Evolutionary conservation across 2,797 vertebrate genomes (phyloP).

Genomic region (Tapera naevia): DNA sequence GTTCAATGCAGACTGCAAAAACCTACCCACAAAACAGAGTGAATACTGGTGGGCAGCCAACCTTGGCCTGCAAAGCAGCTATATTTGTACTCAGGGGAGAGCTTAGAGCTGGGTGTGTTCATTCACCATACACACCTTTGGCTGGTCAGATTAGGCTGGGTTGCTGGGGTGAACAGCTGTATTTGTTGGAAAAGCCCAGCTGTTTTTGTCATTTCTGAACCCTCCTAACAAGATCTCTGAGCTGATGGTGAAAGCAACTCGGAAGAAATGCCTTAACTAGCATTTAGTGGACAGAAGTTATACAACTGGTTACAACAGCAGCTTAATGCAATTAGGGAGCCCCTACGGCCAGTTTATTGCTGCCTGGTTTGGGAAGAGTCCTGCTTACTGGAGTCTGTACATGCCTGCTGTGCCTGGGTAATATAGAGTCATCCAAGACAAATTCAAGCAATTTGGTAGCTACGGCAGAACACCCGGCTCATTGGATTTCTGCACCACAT

Average conservation of each 20-base stretch:
- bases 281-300: background rate
- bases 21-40: background rate
- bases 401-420: background rate
- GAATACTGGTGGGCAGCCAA: background rate
- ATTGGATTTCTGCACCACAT: accelerated
- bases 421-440: background rate
- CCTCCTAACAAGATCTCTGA: background rate
- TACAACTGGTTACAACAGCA: background rate
- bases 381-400: background rate
- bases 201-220: background rate
- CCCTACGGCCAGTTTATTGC: background rate
- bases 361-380: background rate
- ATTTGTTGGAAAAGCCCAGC: background rate
- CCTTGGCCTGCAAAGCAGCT: background rate
- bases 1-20: background rate
- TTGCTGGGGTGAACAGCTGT: background rate
- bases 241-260: background rate
- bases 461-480: background rate
- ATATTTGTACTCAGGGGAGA: background rate
- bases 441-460: background rate
- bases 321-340: background rate
- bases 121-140: background rate
- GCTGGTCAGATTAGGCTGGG: background rate
- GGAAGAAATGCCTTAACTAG: background rate
- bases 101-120: background rate